Evolutionary conservation across 2,888 invertebrate species (phyloP).

Genomic region (Trissolcus brochymenae): DNA sequence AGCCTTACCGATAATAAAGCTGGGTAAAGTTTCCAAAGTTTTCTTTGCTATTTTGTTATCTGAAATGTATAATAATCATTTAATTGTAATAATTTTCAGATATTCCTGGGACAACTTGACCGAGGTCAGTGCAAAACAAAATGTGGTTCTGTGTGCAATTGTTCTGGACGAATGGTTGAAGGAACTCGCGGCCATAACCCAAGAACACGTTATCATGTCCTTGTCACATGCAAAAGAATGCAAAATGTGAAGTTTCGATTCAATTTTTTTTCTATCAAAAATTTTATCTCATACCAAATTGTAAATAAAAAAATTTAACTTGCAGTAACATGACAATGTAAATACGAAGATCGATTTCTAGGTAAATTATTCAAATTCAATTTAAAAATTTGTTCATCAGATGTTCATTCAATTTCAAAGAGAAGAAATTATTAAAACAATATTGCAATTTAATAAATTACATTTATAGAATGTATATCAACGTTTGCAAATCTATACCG

Average conservation of each 20-base stretch:
- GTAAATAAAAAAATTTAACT: conserved; percentile 41
- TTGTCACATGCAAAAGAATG: conserved; percentile 70
- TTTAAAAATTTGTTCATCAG: conserved; percentile 17
- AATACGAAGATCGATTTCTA: conserved; percentile 4
- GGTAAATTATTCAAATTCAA: conserved; percentile 24
- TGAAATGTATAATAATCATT: neutral
- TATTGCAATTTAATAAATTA: neutral
- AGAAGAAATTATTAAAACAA: neutral
- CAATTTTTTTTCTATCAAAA: conserved; percentile 6
- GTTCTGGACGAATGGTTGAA: conserved; percentile 96
- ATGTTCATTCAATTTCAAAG: neutral
- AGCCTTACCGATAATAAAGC: conserved; percentile 59
- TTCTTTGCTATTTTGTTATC: neutral
- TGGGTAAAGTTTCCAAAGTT: conserved; percentile 19
- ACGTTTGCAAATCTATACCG: conserved; percentile 8
- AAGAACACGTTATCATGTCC: conserved; percentile 90
- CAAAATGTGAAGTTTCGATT: conserved; percentile 30
- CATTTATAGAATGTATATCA: conserved; percentile 16
- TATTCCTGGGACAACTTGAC: conserved; percentile 70
- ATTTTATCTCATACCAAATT: conserved; percentile 30
- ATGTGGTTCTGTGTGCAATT: conserved; percentile 88
- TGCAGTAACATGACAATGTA: conserved; percentile 33
- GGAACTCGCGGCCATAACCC: conserved; percentile 94
- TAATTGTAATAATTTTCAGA: conserved; percentile 55
- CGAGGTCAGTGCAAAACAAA: conserved; percentile 77